Evolutionary conservation across 2,113 vertebrate genomes (phyloP).

Genomic region (Xenopus borealis): DNA sequence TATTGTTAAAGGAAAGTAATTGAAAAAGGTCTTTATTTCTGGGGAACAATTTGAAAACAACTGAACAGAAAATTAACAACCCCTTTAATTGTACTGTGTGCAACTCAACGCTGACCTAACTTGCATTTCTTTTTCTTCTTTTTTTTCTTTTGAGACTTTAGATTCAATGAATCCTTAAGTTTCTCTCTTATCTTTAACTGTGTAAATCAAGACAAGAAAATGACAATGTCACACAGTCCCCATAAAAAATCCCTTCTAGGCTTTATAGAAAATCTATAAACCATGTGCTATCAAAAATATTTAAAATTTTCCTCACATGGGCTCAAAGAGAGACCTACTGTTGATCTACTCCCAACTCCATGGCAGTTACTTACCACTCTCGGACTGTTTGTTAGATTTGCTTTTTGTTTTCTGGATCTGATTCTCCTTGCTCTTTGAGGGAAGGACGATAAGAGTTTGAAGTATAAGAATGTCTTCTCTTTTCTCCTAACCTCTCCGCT

Average conservation of each 20-base stretch:
- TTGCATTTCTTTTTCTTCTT: conserved; percentile 87
- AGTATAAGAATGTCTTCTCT: conserved; percentile 64
- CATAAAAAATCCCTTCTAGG: too few relatives aligned
- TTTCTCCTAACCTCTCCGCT: conserved; percentile 52
- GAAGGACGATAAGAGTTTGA: conserved; percentile 62
- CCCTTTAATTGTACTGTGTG: too few relatives aligned
- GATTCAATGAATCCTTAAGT: conserved; percentile 75
- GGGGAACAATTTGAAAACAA: too few relatives aligned
- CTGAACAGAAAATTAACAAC: too few relatives aligned
- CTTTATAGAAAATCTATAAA: too few relatives aligned
- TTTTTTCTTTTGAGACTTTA: conserved; percentile 90
- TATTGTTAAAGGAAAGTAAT: too few relatives aligned
- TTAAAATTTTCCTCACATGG: too few relatives aligned
- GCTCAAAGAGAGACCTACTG: too few relatives aligned
- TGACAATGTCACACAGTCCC: too few relatives aligned
- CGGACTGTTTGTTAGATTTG: conserved; percentile 55
- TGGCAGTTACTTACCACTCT: conserved; percentile 65
- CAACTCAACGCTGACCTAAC: conserved; percentile 67
- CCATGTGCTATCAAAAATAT: too few relatives aligned
- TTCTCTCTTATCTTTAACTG: conserved; percentile 71
- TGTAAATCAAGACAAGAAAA: conserved; percentile 46
- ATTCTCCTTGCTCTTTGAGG: conserved; percentile 61
- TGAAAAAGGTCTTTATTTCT: too few relatives aligned
- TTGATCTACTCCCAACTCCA: too few relatives aligned
- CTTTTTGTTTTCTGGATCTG: conserved; percentile 58